phyloP scores from a whole-genome alignment of 2,888 invertebrate species.

The Melikaiella ostensackeni region DNA sequence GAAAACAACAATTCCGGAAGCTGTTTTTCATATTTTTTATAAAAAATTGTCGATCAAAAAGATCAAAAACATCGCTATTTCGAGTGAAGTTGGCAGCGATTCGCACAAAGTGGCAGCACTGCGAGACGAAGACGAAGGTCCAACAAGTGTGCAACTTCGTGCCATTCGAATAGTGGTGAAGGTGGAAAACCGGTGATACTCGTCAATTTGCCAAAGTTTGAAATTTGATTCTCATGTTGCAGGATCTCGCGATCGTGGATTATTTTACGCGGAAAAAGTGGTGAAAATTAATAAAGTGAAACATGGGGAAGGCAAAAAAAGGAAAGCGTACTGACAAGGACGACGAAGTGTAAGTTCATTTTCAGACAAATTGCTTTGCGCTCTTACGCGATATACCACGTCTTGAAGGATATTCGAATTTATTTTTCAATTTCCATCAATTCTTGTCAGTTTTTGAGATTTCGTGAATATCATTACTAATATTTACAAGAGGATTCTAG shows the following conservation, averaged over 20 bases:
- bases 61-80: background rate
- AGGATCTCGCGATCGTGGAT: slow-evolving; percentile 15
- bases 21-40: background rate
- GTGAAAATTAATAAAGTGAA: slow-evolving; percentile 27
- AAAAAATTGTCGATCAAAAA: background rate
- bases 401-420: background rate
- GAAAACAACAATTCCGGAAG: background rate
- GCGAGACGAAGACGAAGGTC: background rate
- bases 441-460: background rate
- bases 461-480: background rate
- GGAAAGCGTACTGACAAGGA: slow-evolving; percentile 87
- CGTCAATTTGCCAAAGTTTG: slow-evolving; percentile 21
- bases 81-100: background rate
- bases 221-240: slow-evolving; percentile 33
- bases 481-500: background rate
- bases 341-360: slow-evolving; percentile 84
- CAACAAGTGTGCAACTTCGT: background rate
- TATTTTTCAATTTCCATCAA: background rate
- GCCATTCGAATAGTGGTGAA: background rate
- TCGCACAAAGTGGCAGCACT: background rate
- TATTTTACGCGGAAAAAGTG: slow-evolving; percentile 36
- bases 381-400: background rate
- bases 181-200: slow-evolving; percentile 13
- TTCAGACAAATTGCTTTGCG: slow-evolving; percentile 72
- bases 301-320: slow-evolving; percentile 90